Evolutionary conservation across 1,140 invertebrate species (phyloP), one percentile per base, ranked within the genome.

Genomic region (Caenorhabditis brenneri): DNA sequence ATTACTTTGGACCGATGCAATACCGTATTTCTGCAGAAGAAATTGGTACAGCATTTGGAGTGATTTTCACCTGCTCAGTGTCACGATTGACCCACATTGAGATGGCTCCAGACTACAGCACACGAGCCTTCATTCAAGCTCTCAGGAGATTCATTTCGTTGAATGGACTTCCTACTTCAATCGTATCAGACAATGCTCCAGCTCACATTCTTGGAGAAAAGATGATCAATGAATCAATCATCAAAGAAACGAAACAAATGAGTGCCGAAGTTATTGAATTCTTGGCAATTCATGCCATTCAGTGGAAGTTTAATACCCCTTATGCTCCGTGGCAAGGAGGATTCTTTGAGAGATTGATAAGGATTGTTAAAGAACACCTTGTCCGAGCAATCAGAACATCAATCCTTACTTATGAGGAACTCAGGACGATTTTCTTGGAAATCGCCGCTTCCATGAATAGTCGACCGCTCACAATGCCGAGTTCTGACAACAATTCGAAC

Each of bases 131-230:
- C 39, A 0, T 84, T 0, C 53, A 58, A 27, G 53, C 79, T 7
- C 42, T 60, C 2, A 10, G 58, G 48, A 1, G 83, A 58, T 60
- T 84, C 36, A 51, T 84, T 10, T 36, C 9, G n/a, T 42, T 48
- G 1, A 27, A 79, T 42, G 83, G 79, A 55, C n/a, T 31, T 5
- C 83, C 79, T 3, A 6, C 24, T 22, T 3, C 27, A 19, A 27
- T 84, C 19, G 31, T 22, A 16, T 46, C 46, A 12, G 83, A 84
- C 83, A 84, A 84, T 27, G 78, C 49, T n/a, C 29, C 79, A 3
- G 65, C 48, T 79, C 82, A 81, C 46, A 42, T 33, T 1, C 29
- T 58, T 1, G 55, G 51, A 42, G n/a, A 27, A 9, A 55, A 55
- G 51, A 80, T 53, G 7, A 6, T 53, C 2, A n/a, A 46, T 22